phyloP scores from a whole-genome alignment of 2,797 vertebrate genomes.

The Podarcis siculus region DNA sequence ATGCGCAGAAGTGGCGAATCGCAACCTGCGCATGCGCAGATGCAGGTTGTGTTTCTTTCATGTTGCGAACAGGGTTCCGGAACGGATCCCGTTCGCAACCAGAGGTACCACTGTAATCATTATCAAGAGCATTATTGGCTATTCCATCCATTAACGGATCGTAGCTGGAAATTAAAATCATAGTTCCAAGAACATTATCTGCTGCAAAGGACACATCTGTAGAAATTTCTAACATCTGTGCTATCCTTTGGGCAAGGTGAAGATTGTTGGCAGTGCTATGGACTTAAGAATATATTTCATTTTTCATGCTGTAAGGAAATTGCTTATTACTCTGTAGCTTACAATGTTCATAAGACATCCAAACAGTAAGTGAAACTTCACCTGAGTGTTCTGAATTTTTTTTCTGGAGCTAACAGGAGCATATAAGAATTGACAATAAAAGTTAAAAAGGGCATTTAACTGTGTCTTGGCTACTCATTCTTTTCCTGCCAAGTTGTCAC shows the following conservation, averaged over 20 bases:
- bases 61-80: too few species aligned
- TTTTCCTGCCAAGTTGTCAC: neutral
- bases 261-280: neutral
- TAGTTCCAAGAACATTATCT: too few species aligned
- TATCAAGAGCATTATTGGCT: too few species aligned
- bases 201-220: neutral
- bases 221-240: neutral
- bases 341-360: neutral
- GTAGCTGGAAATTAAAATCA: too few species aligned
- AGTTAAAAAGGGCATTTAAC: slow-evolving; percentile 8
- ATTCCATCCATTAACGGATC: too few species aligned
- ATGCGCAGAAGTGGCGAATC: too few species aligned
- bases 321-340: neutral
- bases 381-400: slow-evolving; percentile 6
- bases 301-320: neutral
- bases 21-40: too few species aligned
- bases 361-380: neutral
- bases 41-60: too few species aligned
- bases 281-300: neutral
- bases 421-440: neutral
- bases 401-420: slow-evolving; percentile 35
- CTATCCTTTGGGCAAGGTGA: neutral
- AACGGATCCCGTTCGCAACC: too few species aligned
- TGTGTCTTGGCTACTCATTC: neutral
- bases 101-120: too few species aligned